Percentiles rank a stretch among this genome's conserved stretches.
Conservation (phyloP, 1,140 invertebrate genomes). For the Sipha flava region DNA sequence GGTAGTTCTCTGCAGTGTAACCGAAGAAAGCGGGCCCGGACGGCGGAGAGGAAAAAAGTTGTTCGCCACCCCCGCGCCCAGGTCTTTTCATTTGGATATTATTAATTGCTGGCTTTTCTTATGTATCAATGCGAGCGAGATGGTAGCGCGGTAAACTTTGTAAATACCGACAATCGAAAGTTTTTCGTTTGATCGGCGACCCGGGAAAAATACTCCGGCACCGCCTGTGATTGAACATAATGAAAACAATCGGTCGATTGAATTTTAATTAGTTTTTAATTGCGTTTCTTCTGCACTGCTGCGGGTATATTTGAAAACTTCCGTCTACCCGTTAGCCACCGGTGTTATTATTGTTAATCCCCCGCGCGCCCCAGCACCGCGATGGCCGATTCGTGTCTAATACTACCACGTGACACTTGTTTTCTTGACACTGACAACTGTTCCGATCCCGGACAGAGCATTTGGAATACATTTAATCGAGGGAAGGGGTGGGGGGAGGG, state of each 20-base stretch:
- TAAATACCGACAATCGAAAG: slow-evolving; percentile 22
- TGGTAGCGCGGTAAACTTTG: neutral
- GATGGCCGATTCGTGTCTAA: neutral
- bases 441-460: neutral
- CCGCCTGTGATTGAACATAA: slow-evolving; percentile 7
- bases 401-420: slow-evolving; percentile 3
- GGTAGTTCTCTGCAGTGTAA: neutral
- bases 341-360: neutral
- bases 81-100: slow-evolving; percentile 21
- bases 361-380: neutral
- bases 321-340: neutral
- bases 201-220: neutral
- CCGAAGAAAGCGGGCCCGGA: neutral
- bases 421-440: slow-evolving; percentile 14
- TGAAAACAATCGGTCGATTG: slow-evolving; percentile 32
- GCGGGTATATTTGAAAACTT: slow-evolving; percentile 2
- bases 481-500: neutral
- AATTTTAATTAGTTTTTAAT: slow-evolving; percentile 33
- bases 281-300: slow-evolving; percentile 19
- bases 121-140: neutral
- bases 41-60: neutral
- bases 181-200: slow-evolving; percentile 28
- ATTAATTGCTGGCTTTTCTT: slow-evolving; percentile 30
- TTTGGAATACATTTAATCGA: neutral
- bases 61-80: neutral